Percentiles rank a stretch among this genome's conserved stretches.
Conservation (phyloP, 1,140 invertebrate genomes). For the Calephelis nemesis region DNA sequence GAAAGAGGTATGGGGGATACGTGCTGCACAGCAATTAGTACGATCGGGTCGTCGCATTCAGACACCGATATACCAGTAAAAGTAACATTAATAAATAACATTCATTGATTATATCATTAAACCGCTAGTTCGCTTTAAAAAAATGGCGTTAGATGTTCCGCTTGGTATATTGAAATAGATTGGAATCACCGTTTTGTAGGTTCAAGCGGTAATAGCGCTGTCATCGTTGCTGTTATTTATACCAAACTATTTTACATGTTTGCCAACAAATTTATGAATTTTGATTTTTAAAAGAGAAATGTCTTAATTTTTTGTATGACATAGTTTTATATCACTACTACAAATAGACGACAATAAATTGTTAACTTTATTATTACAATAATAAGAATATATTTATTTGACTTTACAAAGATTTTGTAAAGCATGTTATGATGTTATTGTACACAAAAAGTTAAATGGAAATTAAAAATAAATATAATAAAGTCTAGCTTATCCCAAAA, state of each 20-base stretch:
- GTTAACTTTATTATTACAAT: too few relatives aligned
- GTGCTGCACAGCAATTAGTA: too few relatives aligned
- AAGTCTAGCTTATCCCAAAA: too few relatives aligned
- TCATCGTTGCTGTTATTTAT: conserved; percentile 9
- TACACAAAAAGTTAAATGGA: too few relatives aligned
- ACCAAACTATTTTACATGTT: not conserved
- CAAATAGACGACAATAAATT: too few relatives aligned
- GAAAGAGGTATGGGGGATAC: too few relatives aligned
- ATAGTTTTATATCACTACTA: not conserved
- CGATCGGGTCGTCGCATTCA: too few relatives aligned
- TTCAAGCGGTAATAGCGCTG: not conserved
- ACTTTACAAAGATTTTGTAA: too few relatives aligned
- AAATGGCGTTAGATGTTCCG: conserved; percentile 6
- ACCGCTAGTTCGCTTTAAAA: not conserved
- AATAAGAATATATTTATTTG: too few relatives aligned
- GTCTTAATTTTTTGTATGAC: not conserved
- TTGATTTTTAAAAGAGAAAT: not conserved
- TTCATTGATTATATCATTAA: not conserved
- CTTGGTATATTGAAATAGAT: conserved; percentile 8
- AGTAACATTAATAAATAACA: not conserved
- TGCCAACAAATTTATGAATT: not conserved
- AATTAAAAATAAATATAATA: too few relatives aligned
- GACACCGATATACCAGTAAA: not conserved
- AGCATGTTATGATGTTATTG: too few relatives aligned
- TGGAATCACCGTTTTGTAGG: conserved; percentile 1